Evolutionary conservation across 2,888 invertebrate species (phyloP).

Genomic region (Tigriopus californicus): DNA sequence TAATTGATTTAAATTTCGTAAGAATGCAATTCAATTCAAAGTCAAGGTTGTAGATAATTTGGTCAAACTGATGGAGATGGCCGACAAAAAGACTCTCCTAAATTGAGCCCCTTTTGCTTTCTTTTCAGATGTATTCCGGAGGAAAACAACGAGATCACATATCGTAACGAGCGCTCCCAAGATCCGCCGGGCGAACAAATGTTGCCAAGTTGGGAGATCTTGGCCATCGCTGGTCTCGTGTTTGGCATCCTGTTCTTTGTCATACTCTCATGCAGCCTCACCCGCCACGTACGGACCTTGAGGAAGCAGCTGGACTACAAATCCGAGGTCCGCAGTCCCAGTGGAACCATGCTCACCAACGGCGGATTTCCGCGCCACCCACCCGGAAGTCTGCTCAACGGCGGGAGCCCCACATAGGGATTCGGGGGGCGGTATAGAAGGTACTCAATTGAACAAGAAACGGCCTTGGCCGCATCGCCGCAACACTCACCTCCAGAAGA

Average conservation of each 20-base stretch:
- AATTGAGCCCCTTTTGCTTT: background rate
- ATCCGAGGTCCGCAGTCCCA: background rate
- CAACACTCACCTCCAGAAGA: too few relatives aligned
- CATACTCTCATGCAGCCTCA: background rate
- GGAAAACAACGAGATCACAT: conserved; percentile 5
- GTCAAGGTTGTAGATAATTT: too few relatives aligned
- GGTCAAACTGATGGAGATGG: too few relatives aligned
- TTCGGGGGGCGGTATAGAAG: conserved; percentile 12
- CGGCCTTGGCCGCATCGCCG: background rate
- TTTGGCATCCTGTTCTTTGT: background rate
- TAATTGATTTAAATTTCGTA: too few relatives aligned
- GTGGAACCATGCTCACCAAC: too few relatives aligned
- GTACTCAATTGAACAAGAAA: conserved; percentile 9
- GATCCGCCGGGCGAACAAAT: background rate
- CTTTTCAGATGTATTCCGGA: conserved; percentile 13
- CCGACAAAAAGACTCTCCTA: too few relatives aligned
- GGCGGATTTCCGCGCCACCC: too few relatives aligned
- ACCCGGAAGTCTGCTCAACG: background rate
- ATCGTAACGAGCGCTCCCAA: background rate
- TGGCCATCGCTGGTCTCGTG: conserved; percentile 2
- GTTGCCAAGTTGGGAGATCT: background rate
- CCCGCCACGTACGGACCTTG: background rate
- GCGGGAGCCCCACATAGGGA: background rate
- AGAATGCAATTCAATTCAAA: too few relatives aligned
- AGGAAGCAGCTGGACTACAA: background rate